These are phyloP conservation scores for Apodemia hepburni DNA, from an alignment of 2,888 invertebrate genomes.

Conservation along the genomic window DNA sequence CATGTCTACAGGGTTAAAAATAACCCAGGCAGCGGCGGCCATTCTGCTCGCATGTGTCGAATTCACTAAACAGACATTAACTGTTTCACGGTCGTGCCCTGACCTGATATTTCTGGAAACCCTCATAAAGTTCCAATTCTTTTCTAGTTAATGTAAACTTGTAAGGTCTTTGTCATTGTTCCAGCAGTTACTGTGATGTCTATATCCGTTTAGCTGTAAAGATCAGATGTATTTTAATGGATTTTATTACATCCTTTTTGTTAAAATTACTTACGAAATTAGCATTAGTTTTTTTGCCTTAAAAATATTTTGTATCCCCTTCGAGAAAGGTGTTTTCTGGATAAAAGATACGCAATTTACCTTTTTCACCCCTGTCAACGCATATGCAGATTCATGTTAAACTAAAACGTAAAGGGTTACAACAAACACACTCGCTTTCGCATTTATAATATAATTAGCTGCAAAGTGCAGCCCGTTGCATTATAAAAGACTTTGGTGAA, in stretches of 20 bases:
- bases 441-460: too few species aligned
- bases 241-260: background rate
- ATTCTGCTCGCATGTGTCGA: constrained; percentile 79
- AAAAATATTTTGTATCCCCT: too few species aligned
- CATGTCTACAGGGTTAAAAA: constrained; percentile 75
- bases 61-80: constrained; percentile 76
- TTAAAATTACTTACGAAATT: too few species aligned
- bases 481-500: too few species aligned
- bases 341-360: too few species aligned
- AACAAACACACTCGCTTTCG: too few species aligned
- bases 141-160: background rate
- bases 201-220: background rate
- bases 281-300: too few species aligned
- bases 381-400: too few species aligned
- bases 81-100: constrained; percentile 76
- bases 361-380: too few species aligned
- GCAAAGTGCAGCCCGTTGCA: too few species aligned
- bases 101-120: constrained; percentile 68
- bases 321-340: too few species aligned
- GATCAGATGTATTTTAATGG: background rate
- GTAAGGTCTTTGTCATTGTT: background rate
- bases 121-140: constrained; percentile 31
- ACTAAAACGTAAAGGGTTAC: too few species aligned
- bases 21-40: constrained; percentile 70
- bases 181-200: background rate